Evolutionary conservation across 1,140 invertebrate genomes (phyloP), one percentile per base, ranked within the genome.

Genomic region (Drosophila funebris): DNA sequence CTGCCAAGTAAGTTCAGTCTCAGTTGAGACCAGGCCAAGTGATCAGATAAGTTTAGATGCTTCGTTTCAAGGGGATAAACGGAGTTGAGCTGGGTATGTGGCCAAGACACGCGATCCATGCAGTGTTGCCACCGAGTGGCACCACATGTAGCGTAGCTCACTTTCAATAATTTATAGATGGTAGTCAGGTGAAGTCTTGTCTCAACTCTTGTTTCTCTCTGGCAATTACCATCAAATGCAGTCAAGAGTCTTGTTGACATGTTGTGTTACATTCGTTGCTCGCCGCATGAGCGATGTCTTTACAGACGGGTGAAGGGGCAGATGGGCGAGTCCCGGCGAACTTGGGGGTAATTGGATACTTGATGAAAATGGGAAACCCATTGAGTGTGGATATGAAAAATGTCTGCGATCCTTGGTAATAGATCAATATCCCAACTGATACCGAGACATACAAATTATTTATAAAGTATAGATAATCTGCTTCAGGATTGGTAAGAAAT

Each of bases 101-200:
- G 56, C 37, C 39, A 33, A 70, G 50, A 64, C 69, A 72, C 69
- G 69, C 69, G 69, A 72, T 64, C 39, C 43, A 46, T n/a, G 27
- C 50, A 71, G 61, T 66, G 44, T 48, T 64, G 67, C 67, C 50
- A 69, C 66, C 66, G 58, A 44, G 54, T 58, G 61, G 54, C 56
- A 53, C 46, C 70, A 73, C 57, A 52, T 62, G 56, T 16, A 68
- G 53, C 64, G 62, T 44, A 72, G 31, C 71, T 73, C 64, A 85
- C 78, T 78, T 73, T 78, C 83, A 77, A 88, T 88, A 87, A 87
- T 87, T 87, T 87, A 87, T 88, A 78, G 84, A 83, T 71, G 78
- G 83, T 69, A 87, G 83, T 87, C 83, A 87, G 83, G 83, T 87
- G 83, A 87, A 87, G 78, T 76, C 83, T 75, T 64, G 64, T 63